These are phyloP conservation scores for Hirtodrosophila confusa DNA, from an alignment of 2,888 invertebrate species.

Conservation along the genomic window DNA sequence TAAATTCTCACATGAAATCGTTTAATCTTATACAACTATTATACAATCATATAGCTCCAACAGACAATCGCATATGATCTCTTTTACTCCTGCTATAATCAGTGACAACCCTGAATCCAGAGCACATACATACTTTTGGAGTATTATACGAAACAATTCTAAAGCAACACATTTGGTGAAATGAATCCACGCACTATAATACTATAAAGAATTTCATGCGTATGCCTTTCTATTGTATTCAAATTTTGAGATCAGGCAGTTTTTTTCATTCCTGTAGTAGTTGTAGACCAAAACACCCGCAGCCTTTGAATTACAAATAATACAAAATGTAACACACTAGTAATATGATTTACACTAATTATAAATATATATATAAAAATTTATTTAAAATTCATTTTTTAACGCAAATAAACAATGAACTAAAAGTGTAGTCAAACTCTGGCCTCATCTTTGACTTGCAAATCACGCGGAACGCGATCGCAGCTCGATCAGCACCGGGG, in stretches of 20 bases:
- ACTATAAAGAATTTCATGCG: conserved; percentile 47
- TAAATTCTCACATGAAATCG: conserved; percentile 83
- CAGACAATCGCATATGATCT: conserved; percentile 85
- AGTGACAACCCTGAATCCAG: conserved; percentile 7
- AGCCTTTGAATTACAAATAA: conserved; percentile 64
- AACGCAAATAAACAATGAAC: conserved; percentile 39
- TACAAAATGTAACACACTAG: conserved; percentile 45
- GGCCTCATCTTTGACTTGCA: conserved; percentile 47
- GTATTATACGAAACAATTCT: conserved; percentile 45
- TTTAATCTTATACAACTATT: too few relatives aligned
- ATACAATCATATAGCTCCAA: conserved; percentile 86
- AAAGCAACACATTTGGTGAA: conserved; percentile 33
- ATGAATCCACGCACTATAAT: conserved; percentile 12
- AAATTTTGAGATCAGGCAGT: conserved; percentile 16
- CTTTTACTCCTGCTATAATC: not conserved
- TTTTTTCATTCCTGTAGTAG: conserved; percentile 39
- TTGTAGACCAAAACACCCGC: conserved; percentile 67
- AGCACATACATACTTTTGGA: conserved; percentile 37
- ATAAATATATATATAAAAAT: conserved; percentile 55
- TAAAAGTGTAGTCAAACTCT: conserved; percentile 8
- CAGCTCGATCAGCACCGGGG: conserved; percentile 83
- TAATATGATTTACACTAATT: conserved; percentile 70
- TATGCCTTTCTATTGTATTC: conserved; percentile 61
- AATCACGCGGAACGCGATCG: conserved; percentile 57
- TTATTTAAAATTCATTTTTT: conserved; percentile 46